Percentiles rank a stretch among this genome's conserved stretches.
phyloP scores from a whole-genome alignment of 2,113 vertebrate genomes.

The Cyprinodon variegatus region DNA sequence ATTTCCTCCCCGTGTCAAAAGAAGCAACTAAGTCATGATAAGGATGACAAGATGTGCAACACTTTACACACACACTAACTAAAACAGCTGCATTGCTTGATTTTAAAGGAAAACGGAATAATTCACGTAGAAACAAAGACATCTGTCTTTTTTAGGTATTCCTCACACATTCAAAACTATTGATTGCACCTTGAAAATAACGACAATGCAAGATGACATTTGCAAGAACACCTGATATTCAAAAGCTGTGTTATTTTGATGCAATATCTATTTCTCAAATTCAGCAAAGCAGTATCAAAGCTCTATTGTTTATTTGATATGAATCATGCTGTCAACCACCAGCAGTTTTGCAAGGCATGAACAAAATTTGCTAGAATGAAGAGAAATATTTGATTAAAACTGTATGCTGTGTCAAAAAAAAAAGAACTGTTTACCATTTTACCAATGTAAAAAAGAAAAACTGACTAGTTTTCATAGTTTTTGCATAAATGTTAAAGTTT shows the following conservation, averaged over 20 bases:
- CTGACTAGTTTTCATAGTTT: no score
- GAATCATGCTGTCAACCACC: conserved; percentile 4
- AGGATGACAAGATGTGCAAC: conserved; percentile 37
- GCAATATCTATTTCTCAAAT: conserved; percentile 18
- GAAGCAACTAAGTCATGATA: conserved; percentile 45
- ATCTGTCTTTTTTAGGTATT: conserved; percentile 4
- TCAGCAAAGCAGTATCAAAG: background rate
- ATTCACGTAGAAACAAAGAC: conserved; percentile 1
- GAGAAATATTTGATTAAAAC: conserved; percentile 4
- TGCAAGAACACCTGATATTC: background rate
- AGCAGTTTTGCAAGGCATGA: background rate
- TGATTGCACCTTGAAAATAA: conserved; percentile 1
- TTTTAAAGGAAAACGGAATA: background rate
- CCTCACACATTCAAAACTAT: background rate
- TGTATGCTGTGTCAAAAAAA: background rate
- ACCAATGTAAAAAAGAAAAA: background rate
- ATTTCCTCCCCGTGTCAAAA: conserved; percentile 48
- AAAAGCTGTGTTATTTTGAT: background rate
- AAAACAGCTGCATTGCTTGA: background rate
- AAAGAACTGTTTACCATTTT: background rate
- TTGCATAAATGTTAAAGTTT: background rate
- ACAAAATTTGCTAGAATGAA: conserved; percentile 4
- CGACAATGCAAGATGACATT: background rate
- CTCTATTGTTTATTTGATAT: conserved; percentile 13
- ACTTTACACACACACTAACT: conserved; percentile 10